These are phyloP conservation scores for Trichogramma pretiosum DNA, from an alignment of 1,140 invertebrate species.

Conservation along the genomic window DNA sequence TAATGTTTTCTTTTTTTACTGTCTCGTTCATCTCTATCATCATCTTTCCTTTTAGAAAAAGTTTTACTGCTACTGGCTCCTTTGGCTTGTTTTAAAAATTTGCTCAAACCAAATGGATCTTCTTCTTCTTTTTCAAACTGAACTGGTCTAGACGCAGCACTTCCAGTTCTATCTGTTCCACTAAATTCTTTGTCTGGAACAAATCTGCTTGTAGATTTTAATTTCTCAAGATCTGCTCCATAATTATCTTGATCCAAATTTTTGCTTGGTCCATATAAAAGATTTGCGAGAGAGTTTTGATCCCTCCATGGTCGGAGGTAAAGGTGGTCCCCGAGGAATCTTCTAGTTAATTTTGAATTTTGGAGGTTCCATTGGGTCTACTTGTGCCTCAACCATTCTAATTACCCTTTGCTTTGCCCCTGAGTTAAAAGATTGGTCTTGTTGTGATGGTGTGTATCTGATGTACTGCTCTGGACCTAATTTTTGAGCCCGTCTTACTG, in stretches of 20 bases:
- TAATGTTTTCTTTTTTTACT: too few relatives aligned
- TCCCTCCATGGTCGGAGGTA: conserved; percentile 90
- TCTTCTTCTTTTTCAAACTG: too few relatives aligned
- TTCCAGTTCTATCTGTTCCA: too few relatives aligned
- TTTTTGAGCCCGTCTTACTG: conserved; percentile 83
- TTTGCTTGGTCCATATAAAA: conserved; percentile 85
- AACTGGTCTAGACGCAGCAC: conserved; percentile 87
- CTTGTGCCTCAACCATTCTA: conserved; percentile 87
- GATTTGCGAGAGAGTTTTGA: conserved; percentile 68
- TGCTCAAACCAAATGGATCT: too few relatives aligned
- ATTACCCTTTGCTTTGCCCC: conserved; percentile 97
- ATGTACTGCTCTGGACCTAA: conserved; percentile 90
- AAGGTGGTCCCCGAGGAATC: conserved; percentile 94
- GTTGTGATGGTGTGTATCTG: conserved; percentile 93
- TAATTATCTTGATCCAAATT: conserved; percentile 85
- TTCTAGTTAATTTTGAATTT: conserved; percentile 93
- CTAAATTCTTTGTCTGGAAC: too few relatives aligned
- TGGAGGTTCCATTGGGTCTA: conserved; percentile 97
- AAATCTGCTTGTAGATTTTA: too few relatives aligned
- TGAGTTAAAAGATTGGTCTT: conserved; percentile 90
- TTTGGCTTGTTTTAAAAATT: too few relatives aligned
- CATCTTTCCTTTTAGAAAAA: too few relatives aligned
- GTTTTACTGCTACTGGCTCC: too few relatives aligned
- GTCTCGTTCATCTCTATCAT: too few relatives aligned
- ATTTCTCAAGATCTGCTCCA: conserved; percentile 72